These are phyloP conservation scores for Cephus nigrinus DNA, from an alignment of 2,888 invertebrate genomes.

Conservation along the genomic window DNA sequence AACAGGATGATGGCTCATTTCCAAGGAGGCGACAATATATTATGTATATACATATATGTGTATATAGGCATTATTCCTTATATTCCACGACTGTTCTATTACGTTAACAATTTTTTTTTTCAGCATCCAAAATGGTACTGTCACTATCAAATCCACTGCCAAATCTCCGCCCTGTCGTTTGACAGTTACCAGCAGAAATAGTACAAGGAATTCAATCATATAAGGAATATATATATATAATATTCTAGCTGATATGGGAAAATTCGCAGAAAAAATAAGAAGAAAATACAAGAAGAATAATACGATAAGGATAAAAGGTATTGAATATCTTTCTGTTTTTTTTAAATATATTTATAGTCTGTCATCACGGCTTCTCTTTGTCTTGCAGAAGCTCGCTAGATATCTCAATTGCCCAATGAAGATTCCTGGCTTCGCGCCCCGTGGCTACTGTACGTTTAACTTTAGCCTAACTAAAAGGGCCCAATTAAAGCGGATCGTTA, in stretches of 20 bases:
- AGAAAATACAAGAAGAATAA: not conserved
- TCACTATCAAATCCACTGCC: not conserved
- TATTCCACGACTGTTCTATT: not conserved
- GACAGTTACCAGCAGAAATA: not conserved
- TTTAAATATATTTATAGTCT: constrained; percentile 21
- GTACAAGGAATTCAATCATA: too few species aligned
- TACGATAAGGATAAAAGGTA: not conserved
- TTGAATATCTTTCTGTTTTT: not conserved
- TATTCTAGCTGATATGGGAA: too few species aligned
- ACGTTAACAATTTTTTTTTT: not conserved
- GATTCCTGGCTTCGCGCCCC: constrained; percentile 33
- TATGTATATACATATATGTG: not conserved
- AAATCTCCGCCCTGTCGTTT: too few species aligned
- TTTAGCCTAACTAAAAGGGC: constrained; percentile 28
- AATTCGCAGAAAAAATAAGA: not conserved
- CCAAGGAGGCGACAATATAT: not conserved
- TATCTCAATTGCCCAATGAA: constrained; percentile 34
- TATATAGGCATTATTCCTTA: not conserved
- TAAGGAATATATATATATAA: too few species aligned
- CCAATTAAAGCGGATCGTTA: constrained; percentile 35
- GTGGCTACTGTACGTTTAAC: constrained; percentile 23
- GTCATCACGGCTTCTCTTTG: constrained; percentile 5
- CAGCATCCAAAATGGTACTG: not conserved
- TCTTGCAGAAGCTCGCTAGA: constrained; percentile 11
- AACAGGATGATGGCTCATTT: not conserved